Percentiles rank a stretch among this genome's conserved stretches.
These are phyloP conservation scores for Notoglanidium macrostoma DNA, from an alignment of 2,797 vertebrate genomes.

Conservation along the genomic window DNA sequence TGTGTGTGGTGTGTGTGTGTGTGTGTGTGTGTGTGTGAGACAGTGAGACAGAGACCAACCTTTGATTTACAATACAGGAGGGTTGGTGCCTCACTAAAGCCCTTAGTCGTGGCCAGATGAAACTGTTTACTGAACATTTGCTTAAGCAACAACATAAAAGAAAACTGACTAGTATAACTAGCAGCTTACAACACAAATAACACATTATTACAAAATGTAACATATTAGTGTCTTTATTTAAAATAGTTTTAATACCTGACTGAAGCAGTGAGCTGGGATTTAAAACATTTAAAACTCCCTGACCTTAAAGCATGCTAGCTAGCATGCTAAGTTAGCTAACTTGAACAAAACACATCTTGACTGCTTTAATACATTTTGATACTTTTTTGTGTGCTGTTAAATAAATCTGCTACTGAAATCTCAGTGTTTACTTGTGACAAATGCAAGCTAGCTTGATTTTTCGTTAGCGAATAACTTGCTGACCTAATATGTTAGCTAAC, in stretches of 20 bases:
- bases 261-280: neutral
- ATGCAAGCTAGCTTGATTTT: too few species aligned
- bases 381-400: neutral
- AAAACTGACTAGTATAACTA: neutral
- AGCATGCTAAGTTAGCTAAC: neutral
- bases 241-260: neutral
- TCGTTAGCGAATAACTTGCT: neutral
- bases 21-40: neutral
- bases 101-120: neutral
- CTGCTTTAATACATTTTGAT: neutral
- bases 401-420: neutral
- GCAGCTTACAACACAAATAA: neutral
- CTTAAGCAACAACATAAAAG: neutral
- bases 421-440: neutral
- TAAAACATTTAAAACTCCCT: neutral
- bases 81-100: neutral
- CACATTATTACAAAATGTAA: neutral
- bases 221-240: neutral
- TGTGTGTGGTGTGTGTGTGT: constrained; percentile 7
- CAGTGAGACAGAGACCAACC: neutral
- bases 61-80: neutral
- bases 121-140: neutral
- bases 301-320: neutral
- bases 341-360: neutral
- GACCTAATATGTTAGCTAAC: neutral